A percentile compares a stretch with the other conserved stretches of the same genome.
Evolutionary conservation across 2,113 vertebrate genomes (phyloP).

Genomic region (Irena cyanogastra): DNA sequence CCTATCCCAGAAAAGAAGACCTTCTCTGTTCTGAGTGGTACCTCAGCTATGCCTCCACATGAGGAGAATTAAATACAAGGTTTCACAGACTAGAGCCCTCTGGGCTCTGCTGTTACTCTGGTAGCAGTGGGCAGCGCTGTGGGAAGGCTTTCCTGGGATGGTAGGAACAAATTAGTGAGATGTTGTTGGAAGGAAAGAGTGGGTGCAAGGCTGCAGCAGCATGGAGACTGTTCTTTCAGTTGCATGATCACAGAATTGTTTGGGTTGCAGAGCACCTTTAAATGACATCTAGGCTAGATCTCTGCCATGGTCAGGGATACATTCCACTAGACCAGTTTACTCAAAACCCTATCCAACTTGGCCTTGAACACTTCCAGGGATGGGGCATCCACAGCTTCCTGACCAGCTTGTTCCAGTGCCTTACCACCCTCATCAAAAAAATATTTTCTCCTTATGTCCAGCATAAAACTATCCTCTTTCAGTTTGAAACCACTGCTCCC

Average conservation of each 20-base stretch:
- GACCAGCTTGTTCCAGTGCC: rapidly evolving
- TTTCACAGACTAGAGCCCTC: neutral
- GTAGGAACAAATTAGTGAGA: neutral
- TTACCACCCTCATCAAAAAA: neutral
- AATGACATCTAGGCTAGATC: neutral
- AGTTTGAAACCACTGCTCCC: neutral
- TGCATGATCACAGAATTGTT: neutral
- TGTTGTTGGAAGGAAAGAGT: neutral
- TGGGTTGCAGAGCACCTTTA: neutral
- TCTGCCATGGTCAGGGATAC: neutral
- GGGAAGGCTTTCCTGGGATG: neutral
- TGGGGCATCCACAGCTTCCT: neutral
- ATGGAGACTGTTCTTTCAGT: neutral
- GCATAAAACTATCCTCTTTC: neutral
- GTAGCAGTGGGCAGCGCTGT: neutral
- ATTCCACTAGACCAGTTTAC: neutral
- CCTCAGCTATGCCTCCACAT: neutral
- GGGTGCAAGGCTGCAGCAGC: neutral
- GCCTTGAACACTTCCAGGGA: neutral
- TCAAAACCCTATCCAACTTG: neutral
- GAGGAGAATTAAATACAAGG: neutral
- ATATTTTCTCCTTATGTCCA: neutral
- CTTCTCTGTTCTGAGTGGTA: neutral
- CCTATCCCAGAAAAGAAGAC: neutral
- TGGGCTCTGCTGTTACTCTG: neutral